A percentile compares a stretch with the other conserved stretches of the same genome.
Conservation (phyloP, 1,140 invertebrate species). For the Brachionus calyciflorus region DNA sequence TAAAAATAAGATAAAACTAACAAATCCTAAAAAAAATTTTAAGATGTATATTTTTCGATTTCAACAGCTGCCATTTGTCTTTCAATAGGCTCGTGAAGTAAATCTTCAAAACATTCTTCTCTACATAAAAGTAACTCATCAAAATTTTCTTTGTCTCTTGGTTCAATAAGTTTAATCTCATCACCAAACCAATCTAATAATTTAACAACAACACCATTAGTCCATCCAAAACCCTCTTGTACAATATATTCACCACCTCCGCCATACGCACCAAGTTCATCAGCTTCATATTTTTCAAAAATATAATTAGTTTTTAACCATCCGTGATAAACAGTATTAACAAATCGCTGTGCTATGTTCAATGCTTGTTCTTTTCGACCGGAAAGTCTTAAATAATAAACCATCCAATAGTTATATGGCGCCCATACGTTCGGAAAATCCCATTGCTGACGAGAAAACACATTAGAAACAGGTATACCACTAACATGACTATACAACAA, state of each 20-base stretch:
- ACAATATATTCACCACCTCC: constrained; percentile 84
- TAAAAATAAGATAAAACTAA: no score
- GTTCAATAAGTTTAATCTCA: constrained; percentile 11
- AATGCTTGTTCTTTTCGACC: constrained; percentile 67
- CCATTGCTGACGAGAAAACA: constrained; percentile 83
- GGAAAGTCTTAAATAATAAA: constrained; percentile 62
- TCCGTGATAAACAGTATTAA: constrained; percentile 75
- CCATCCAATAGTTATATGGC: constrained; percentile 66
- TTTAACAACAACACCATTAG: constrained; percentile 80
- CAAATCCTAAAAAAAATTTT: not conserved
- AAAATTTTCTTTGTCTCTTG: not conserved
- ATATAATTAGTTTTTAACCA: constrained; percentile 71
- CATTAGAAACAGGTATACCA: constrained; percentile 75
- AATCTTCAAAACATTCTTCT: constrained; percentile 24
- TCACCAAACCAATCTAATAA: constrained; percentile 62
- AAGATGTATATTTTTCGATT: not conserved
- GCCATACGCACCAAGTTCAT: constrained; percentile 69
- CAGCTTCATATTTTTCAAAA: constrained; percentile 85
- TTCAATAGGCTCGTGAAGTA: constrained; percentile 3
- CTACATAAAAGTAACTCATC: not conserved
- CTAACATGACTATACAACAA: not conserved
- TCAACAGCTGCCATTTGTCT: constrained; percentile 21
- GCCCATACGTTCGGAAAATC: constrained; percentile 92
- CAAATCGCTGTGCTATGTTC: constrained; percentile 75
- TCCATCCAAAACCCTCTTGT: constrained; percentile 89